Evolutionary conservation across 2,888 invertebrate species (phyloP), one percentile per base, ranked within the genome.

Genomic region (Callyntrura guangdongensis): DNA sequence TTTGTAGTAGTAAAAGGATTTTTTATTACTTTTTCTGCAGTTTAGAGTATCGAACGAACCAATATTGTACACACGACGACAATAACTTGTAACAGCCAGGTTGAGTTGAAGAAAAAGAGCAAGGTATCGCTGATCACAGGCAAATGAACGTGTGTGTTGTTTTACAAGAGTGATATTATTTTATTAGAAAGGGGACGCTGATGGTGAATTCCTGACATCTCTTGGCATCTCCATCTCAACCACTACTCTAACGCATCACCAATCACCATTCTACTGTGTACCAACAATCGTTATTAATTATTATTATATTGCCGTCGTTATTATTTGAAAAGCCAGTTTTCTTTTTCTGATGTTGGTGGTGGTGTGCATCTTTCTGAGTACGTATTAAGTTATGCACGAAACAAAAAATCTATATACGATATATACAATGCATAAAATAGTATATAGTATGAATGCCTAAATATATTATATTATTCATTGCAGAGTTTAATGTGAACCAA

Each of bases 291-390:
- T 49, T 27, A 72, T 79, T 49, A 77, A n/a, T 67, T 22, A 53
- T 82, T 72, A 88, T 72, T 53, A 88, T 88, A 89, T 83, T 83
- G 74, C 83, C 83, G 72, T 83, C 89, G 61, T 89, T 83, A 89
- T 89, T 69, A 86, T 86, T 27, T 11, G 72, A 83, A 89, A 53
- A 85, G 56, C 69, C 22, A 64, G 86, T 59, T 49, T 84, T 64
- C 22, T 84, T 69, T 14, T 77, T 53, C 4, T 20, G 72, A 67
- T 67, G 67, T 2, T 17, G 61, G 36, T 27, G 69, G 22, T 25
- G 77, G 74, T 17, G 67, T 56, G 25, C 49, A 77, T 77, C 25
- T 77, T 20, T 14, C n/a, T 69, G 69, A 14, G 53, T 53, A 22
- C 11, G 77, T 25, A 49, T 74, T 74, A 72, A 20, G 17, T 67